These are phyloP conservation scores for Pachymerium ferrugineum DNA, from an alignment of 2,888 invertebrate species.

Conservation along the genomic window DNA sequence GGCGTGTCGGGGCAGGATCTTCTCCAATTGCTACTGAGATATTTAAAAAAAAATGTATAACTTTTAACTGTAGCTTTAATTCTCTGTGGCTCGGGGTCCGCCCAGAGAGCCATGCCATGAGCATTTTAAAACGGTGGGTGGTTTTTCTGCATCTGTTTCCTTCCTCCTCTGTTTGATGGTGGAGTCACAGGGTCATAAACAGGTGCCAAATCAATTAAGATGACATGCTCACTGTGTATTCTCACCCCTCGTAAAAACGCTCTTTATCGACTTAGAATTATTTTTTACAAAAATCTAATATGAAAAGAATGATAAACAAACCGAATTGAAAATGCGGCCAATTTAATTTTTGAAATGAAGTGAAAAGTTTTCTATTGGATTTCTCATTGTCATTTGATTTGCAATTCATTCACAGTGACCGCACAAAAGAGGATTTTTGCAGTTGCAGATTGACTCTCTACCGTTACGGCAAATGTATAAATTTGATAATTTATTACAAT, in stretches of 20 bases:
- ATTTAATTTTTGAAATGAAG: not conserved
- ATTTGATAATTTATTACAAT: slow-evolving; percentile 33
- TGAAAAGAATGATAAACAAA: not conserved
- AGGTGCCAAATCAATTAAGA: slow-evolving; percentile 5
- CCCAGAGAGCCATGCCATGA: slow-evolving; percentile 18
- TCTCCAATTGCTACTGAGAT: slow-evolving; percentile 18
- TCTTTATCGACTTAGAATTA: not conserved
- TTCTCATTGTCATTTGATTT: not conserved
- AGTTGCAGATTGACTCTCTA: slow-evolving; percentile 27
- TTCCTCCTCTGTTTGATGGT: slow-evolving; percentile 21
- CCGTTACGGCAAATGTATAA: slow-evolving; percentile 31
- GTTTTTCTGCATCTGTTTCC: slow-evolving; percentile 11
- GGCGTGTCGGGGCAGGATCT: slow-evolving; percentile 10
- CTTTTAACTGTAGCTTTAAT: slow-evolving; percentile 10
- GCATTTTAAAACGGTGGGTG: slow-evolving; percentile 1
- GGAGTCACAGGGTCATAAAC: slow-evolving; percentile 21
- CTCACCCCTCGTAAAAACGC: not conserved
- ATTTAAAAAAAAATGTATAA: slow-evolving; percentile 15
- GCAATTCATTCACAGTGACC: slow-evolving; percentile 27
- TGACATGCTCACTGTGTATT: slow-evolving; percentile 18
- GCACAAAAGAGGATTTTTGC: slow-evolving; percentile 6
- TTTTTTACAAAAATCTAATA: not conserved
- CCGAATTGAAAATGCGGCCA: not conserved
- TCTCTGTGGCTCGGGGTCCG: slow-evolving; percentile 18
- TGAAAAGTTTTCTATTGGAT: not conserved